Evolutionary conservation across 2,797 vertebrate genomes (phyloP).

Genomic region (Podarcis lilfordi): DNA sequence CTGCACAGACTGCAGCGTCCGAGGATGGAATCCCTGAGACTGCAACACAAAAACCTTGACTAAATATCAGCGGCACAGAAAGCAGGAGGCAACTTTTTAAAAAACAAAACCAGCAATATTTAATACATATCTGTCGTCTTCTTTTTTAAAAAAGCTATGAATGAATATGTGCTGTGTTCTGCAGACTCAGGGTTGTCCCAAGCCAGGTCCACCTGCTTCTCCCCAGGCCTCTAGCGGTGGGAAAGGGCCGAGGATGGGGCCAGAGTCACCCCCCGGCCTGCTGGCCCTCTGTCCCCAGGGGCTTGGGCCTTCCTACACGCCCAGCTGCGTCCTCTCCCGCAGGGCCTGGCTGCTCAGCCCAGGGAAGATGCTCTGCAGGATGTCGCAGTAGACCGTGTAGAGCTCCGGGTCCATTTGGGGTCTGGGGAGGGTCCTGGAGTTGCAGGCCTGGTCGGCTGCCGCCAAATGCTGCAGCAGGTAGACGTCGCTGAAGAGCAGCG

Average conservation of each 20-base stretch:
- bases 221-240: too few relatives aligned
- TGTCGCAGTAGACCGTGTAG: slow-evolving; percentile 63
- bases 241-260: too few relatives aligned
- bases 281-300: neutral
- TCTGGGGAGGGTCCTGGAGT: slow-evolving; percentile 45
- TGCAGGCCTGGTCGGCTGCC: slow-evolving; percentile 49
- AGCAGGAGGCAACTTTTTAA: neutral
- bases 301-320: neutral
- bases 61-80: neutral
- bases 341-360: slow-evolving; percentile 63
- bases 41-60: too few relatives aligned
- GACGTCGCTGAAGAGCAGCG: slow-evolving; percentile 56
- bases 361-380: slow-evolving; percentile 67
- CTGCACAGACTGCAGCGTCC: neutral
- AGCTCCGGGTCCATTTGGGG: slow-evolving; percentile 68
- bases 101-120: neutral
- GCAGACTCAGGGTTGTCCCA: neutral
- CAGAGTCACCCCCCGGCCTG: too few relatives aligned
- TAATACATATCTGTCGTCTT: too few relatives aligned
- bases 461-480: slow-evolving; percentile 48
- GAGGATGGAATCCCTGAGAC: neutral
- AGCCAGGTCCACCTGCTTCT: neutral
- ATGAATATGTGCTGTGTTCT: too few relatives aligned
- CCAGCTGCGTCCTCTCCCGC: slow-evolving; percentile 53
- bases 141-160: too few relatives aligned